Conservation (phyloP, 2,797 vertebrate genomes). For the Phyllotis vaccarum region DNA sequence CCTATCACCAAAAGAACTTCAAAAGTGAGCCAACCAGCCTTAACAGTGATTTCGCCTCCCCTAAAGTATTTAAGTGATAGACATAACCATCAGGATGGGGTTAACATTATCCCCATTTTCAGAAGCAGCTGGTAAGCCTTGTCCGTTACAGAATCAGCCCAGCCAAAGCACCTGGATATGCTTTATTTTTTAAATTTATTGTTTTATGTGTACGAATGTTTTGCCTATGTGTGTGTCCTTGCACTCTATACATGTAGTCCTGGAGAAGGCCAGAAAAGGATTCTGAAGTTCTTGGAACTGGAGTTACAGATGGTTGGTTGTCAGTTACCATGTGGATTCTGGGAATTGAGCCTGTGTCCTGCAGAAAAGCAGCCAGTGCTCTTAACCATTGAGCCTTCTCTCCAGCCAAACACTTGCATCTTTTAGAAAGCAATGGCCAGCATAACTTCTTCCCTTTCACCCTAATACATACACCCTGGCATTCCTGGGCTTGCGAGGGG, state of each 20-base stretch:
- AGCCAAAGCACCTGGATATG: not conserved
- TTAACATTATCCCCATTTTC: not conserved
- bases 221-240: not conserved
- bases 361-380: not conserved
- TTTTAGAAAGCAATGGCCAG: not conserved
- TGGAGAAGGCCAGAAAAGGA: not conserved
- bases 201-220: not conserved
- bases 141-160: slow-evolving; percentile 13
- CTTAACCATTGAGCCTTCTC: not conserved
- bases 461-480: not conserved
- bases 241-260: not conserved
- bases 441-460: not conserved
- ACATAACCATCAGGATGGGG: not conserved
- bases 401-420: not conserved
- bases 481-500: not conserved
- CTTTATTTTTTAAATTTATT: not conserved
- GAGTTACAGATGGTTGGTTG: not conserved
- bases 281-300: not conserved
- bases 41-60: not conserved
- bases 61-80: not conserved
- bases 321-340: not conserved
- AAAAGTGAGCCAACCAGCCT: not conserved
- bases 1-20: not conserved
- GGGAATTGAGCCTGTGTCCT: not conserved
- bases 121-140: not conserved